A percentile compares a stretch with the other conserved stretches of the same genome.
phyloP scores from a whole-genome alignment of 2,113 vertebrate genomes.

The Pimephales promelas region DNA sequence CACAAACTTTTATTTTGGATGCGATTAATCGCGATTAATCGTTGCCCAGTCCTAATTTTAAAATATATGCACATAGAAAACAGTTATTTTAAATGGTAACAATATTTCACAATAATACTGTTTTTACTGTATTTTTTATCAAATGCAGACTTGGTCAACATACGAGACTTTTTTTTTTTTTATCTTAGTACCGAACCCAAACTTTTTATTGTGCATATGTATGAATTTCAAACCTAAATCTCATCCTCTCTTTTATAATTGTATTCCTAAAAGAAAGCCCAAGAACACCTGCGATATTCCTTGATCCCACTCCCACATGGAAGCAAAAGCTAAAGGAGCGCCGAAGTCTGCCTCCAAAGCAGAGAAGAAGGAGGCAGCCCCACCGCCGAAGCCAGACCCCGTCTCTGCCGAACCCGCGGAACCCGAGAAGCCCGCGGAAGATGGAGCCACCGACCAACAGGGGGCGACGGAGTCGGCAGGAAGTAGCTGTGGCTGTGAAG shows the following conservation, averaged over 20 bases:
- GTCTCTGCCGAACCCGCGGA: slow-evolving; percentile 61
- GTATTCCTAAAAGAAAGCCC: neutral
- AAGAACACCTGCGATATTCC: neutral
- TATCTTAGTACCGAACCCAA: neutral
- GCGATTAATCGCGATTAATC: no score
- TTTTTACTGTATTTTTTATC: neutral
- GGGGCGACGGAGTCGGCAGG: slow-evolving; percentile 62
- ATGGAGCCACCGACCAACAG: slow-evolving; percentile 68
- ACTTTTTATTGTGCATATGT: neutral
- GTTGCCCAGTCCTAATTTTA: no score
- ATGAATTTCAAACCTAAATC: neutral
- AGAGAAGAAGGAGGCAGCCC: slow-evolving; percentile 75
- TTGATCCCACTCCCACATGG: slow-evolving; percentile 69
- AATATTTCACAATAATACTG: neutral
- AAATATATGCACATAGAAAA: neutral
- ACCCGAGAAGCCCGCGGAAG: slow-evolving; percentile 67
- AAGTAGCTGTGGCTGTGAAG: slow-evolving; percentile 75
- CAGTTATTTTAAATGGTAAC: neutral
- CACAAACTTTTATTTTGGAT: no score
- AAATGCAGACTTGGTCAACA: neutral
- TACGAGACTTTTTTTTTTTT: neutral
- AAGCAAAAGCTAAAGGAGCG: slow-evolving; percentile 73
- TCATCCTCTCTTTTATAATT: neutral
- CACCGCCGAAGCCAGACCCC: slow-evolving; percentile 69
- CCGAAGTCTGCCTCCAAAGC: slow-evolving; percentile 70